phyloP scores from a whole-genome alignment of 2,888 invertebrate genomes.

The Dysmachus trigonus region DNA sequence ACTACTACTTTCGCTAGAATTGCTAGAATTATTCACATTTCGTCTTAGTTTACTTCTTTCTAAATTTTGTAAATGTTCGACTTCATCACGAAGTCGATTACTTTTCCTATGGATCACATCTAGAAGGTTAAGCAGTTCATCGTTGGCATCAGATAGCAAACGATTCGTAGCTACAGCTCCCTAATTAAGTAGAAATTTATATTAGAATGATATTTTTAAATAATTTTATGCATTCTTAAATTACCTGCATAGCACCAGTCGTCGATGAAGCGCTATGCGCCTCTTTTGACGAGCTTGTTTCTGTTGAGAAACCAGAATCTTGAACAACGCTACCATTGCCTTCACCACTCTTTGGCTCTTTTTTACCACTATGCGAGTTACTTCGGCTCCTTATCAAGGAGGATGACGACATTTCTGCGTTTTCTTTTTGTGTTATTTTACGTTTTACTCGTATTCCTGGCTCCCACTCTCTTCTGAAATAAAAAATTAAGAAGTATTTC shows the following conservation, averaged over 20 bases:
- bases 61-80: slow-evolving; percentile 70
- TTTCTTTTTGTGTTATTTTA: slow-evolving; percentile 64
- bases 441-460: slow-evolving; percentile 80
- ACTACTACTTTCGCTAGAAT: slow-evolving; percentile 51
- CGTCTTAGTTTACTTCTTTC: slow-evolving; percentile 57
- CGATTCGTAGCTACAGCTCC: slow-evolving; percentile 60
- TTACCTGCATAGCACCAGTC: slow-evolving; percentile 66
- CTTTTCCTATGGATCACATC: slow-evolving; percentile 87
- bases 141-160: slow-evolving; percentile 66
- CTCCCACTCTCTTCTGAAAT: slow-evolving; percentile 76
- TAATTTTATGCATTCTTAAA: not conserved
- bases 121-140: slow-evolving; percentile 85
- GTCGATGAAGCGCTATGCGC: slow-evolving; percentile 78
- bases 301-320: slow-evolving; percentile 91
- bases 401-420: slow-evolving; percentile 57
- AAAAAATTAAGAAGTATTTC: not conserved
- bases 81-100: slow-evolving; percentile 75
- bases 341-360: slow-evolving; percentile 71
- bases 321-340: slow-evolving; percentile 72
- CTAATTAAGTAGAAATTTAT: slow-evolving; percentile 50
- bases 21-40: slow-evolving; percentile 48
- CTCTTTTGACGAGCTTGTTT: slow-evolving; percentile 84
- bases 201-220: not conserved
- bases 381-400: slow-evolving; percentile 71
- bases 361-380: slow-evolving; percentile 71